phyloP scores from a whole-genome alignment of 1,140 invertebrate genomes.

The Ericerus pela region DNA sequence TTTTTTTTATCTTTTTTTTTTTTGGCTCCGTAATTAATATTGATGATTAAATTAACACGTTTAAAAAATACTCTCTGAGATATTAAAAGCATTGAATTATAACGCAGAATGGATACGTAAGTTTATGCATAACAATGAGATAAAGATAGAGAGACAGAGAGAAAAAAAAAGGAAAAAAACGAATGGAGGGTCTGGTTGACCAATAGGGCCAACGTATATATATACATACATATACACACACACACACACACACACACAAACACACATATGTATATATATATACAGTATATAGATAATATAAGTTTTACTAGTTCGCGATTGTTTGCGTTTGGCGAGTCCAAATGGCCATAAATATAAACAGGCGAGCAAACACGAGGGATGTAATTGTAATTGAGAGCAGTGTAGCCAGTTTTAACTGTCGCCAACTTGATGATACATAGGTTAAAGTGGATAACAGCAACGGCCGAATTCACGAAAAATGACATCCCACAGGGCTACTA shows the following conservation, averaged over 20 bases:
- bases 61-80: not conserved
- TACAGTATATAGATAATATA: slow-evolving; percentile 11
- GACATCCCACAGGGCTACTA: slow-evolving; percentile 1
- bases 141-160: too few species aligned
- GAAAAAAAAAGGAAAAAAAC: too few species aligned
- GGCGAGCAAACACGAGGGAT: slow-evolving; percentile 1
- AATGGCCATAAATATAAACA: slow-evolving; percentile 10
- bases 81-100: slow-evolving; percentile 7
- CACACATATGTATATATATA: too few species aligned
- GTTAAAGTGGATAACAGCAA: not conserved
- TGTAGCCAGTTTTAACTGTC: slow-evolving; percentile 10
- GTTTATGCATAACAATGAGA: not conserved
- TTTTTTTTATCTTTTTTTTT: too few species aligned
- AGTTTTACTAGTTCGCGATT: slow-evolving; percentile 11
- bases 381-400: slow-evolving; percentile 12
- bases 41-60: slow-evolving; percentile 7
- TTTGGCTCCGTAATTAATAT: too few species aligned
- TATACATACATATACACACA: too few species aligned
- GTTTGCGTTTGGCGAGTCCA: slow-evolving; percentile 1
- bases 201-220: too few species aligned
- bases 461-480: not conserved
- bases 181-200: not conserved
- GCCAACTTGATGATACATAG: slow-evolving; percentile 3
- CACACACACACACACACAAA: too few species aligned
- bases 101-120: not conserved